Conservation (phyloP, 2,113 vertebrate species). For the Onychostoma macrolepis region DNA sequence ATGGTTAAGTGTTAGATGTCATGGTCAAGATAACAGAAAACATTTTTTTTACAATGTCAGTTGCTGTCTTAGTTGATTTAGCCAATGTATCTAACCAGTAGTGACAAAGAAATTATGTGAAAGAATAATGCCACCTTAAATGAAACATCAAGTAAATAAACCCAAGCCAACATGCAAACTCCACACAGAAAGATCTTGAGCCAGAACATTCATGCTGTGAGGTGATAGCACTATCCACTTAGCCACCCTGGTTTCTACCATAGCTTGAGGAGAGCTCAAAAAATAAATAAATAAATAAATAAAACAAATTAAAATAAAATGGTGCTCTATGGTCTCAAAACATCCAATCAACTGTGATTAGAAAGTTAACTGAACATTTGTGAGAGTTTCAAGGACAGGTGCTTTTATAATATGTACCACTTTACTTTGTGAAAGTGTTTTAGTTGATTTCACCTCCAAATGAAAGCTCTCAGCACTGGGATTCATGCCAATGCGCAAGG, state of each 20-base stretch:
- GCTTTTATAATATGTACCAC: not conserved
- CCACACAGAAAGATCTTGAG: not conserved
- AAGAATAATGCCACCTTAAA: not conserved
- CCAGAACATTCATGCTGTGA: not conserved
- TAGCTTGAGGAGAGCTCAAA: not conserved
- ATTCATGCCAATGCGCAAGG: not conserved
- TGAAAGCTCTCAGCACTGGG: not conserved
- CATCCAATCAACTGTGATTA: not conserved
- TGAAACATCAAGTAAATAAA: not conserved
- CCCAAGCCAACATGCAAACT: not conserved
- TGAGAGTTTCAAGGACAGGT: conserved; percentile 15
- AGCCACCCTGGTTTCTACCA: not conserved
- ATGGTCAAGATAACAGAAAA: not conserved
- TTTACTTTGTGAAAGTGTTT: conserved; percentile 21
- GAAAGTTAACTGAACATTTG: not conserved
- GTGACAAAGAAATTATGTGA: not conserved
- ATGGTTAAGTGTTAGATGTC: not conserved
- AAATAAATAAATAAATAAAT: too few relatives aligned
- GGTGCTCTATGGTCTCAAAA: not conserved
- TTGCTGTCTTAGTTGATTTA: not conserved
- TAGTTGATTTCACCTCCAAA: not conserved
- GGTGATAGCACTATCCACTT: not conserved
- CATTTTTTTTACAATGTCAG: not conserved
- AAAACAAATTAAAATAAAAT: too few relatives aligned
- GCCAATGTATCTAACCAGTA: not conserved